A percentile compares a stretch with the other conserved stretches of the same genome.
Conservation (phyloP, 1,140 invertebrate species). For the Drosophila jambulina region DNA sequence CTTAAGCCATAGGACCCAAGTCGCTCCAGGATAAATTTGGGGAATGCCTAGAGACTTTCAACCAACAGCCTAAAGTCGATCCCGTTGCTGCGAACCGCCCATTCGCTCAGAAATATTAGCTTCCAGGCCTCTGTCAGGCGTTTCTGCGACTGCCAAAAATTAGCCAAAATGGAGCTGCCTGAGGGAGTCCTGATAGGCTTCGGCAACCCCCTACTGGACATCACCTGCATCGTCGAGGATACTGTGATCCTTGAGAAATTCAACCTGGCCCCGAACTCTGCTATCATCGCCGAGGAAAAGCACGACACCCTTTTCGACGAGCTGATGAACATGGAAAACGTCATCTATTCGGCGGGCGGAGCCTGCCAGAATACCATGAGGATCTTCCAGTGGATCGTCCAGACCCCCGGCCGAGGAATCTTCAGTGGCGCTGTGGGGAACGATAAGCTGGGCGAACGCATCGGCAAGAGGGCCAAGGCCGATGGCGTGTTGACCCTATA, state of each 20-base stretch:
- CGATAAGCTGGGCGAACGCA: conserved; percentile 95
- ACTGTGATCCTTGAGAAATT: conserved; percentile 90
- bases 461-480: conserved; percentile 91
- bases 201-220: conserved; percentile 71
- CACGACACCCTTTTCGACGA: conserved; percentile 90
- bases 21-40: too few species aligned
- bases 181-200: conserved; percentile 56
- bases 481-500: conserved; percentile 95
- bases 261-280: conserved; percentile 94
- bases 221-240: conserved; percentile 43
- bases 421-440: conserved; percentile 98
- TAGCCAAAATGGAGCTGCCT: conserved; percentile 29
- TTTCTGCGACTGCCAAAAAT: not conserved
- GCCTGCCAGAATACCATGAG: conserved; percentile 97
- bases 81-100: not conserved
- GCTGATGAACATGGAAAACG: conserved; percentile 88
- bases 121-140: not conserved
- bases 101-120: not conserved
- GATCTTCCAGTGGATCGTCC: conserved; percentile 97
- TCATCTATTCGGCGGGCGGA: conserved; percentile 96
- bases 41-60: not conserved
- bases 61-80: not conserved
- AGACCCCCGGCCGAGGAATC: conserved; percentile 90
- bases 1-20: not conserved
- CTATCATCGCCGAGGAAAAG: conserved; percentile 96